Evolutionary conservation across 92 coral and sea anemone genomes (phyloP).

Genomic region (Epizoanthus illoricatus): DNA sequence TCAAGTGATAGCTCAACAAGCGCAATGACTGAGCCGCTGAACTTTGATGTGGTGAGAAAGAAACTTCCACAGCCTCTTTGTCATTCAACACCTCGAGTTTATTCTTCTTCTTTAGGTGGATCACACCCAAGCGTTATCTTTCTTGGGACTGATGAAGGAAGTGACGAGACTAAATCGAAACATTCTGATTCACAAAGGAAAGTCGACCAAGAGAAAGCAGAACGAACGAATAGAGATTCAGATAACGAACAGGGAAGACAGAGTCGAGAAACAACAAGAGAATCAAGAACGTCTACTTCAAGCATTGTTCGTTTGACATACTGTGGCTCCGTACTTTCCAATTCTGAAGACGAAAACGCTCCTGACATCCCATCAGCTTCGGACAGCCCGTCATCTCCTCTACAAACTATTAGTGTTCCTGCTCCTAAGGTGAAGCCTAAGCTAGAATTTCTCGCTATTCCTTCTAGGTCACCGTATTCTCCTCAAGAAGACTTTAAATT

Average conservation of each 20-base stretch:
- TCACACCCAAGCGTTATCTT: slow-evolving; percentile 69
- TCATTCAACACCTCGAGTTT: slow-evolving; percentile 45
- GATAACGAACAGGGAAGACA: slow-evolving; percentile 33
- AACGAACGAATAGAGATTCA: slow-evolving; percentile 14
- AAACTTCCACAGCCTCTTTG: slow-evolving; percentile 25
- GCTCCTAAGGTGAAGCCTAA: slow-evolving; percentile 52
- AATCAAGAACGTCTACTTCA: slow-evolving; percentile 48
- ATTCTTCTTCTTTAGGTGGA: slow-evolving; percentile 44
- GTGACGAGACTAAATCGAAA: background rate
- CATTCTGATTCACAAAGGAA: background rate
- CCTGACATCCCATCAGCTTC: slow-evolving; percentile 37
- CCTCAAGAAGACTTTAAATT: slow-evolving; percentile 79
- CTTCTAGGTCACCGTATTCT: slow-evolving; percentile 83
- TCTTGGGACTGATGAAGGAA: slow-evolving; percentile 71
- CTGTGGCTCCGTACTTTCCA: slow-evolving; percentile 83
- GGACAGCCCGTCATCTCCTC: slow-evolving; percentile 36
- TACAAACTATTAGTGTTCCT: slow-evolving; percentile 22
- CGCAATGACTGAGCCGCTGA: slow-evolving; percentile 84
- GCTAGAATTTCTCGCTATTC: slow-evolving; percentile 61
- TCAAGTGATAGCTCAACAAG: slow-evolving; percentile 85
- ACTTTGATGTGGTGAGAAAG: slow-evolving; percentile 33
- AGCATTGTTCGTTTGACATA: slow-evolving; percentile 77
- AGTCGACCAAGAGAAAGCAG: background rate
- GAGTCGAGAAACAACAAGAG: slow-evolving; percentile 50
- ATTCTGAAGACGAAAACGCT: slow-evolving; percentile 55